These are phyloP conservation scores for Tenthredo scrophulariae DNA, from an alignment of 2,888 invertebrate genomes.

Conservation along the genomic window DNA sequence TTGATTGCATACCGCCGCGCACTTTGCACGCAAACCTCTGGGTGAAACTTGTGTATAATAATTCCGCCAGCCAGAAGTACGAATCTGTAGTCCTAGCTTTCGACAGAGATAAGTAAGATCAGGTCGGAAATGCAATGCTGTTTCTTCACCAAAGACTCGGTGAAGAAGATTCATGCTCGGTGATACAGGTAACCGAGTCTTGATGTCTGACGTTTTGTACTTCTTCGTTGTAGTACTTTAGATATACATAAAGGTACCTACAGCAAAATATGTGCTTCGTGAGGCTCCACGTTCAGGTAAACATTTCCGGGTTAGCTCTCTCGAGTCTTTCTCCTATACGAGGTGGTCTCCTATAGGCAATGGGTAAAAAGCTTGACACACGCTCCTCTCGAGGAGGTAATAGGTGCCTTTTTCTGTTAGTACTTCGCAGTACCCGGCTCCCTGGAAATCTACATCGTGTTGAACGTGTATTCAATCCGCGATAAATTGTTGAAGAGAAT, in stretches of 20 bases:
- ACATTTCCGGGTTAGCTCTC: conserved; percentile 45
- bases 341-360: background rate
- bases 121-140: background rate
- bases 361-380: conserved; percentile 11
- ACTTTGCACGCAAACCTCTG: background rate
- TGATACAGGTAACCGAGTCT: background rate
- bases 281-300: conserved; percentile 29
- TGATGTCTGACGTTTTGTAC: background rate
- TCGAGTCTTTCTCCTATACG: conserved; percentile 11
- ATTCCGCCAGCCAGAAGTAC: background rate
- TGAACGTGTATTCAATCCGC: background rate
- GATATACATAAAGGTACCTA: background rate
- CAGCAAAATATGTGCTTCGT: conserved; percentile 35
- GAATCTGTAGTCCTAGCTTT: background rate
- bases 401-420: background rate
- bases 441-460: conserved; percentile 16
- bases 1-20: background rate
- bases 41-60: conserved; percentile 22
- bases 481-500: background rate
- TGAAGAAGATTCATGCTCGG: background rate
- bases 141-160: background rate
- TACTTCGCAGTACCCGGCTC: background rate
- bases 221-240: background rate
- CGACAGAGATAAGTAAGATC: conserved; percentile 6
- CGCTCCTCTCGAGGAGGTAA: conserved; percentile 20